These are phyloP conservation scores for Drosophila prolongata DNA, from an alignment of 2,888 invertebrate species.

Conservation along the genomic window DNA sequence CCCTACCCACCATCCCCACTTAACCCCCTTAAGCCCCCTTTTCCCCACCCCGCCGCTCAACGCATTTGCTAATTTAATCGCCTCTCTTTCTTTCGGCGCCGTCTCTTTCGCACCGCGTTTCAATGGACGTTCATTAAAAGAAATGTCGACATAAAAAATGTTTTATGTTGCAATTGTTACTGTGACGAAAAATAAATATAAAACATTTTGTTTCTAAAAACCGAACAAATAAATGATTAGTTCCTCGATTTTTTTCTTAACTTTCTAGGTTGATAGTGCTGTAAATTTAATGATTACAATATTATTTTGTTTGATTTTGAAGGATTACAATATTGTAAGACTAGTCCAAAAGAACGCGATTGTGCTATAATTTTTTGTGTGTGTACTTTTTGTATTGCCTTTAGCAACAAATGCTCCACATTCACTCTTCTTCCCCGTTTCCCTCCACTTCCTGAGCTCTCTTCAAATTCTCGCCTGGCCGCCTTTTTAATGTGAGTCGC, in stretches of 20 bases:
- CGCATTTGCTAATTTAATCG: slow-evolving; percentile 73
- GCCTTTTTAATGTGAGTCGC: slow-evolving; percentile 61
- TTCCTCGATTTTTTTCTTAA: too few species aligned
- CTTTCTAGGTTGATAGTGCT: too few species aligned
- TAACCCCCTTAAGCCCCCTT: slow-evolving; percentile 1
- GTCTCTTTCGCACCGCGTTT: slow-evolving; percentile 17
- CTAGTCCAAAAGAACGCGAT: too few species aligned
- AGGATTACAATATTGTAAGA: too few species aligned
- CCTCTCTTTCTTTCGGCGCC: slow-evolving; percentile 26
- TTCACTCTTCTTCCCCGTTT: background rate
- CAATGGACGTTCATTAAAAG: slow-evolving; percentile 67
- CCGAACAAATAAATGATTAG: too few species aligned
- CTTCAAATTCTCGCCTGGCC: slow-evolving; percentile 55
- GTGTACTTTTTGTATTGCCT: slow-evolving; percentile 39
- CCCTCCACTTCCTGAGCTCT: slow-evolving; percentile 18
- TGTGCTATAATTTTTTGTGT: background rate
- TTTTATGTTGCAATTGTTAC: slow-evolving; percentile 51
- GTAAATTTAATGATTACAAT: too few species aligned
- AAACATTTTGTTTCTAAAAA: too few species aligned
- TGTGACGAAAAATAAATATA: background rate
- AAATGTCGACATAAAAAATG: slow-evolving; percentile 53
- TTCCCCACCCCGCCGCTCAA: slow-evolving; percentile 24
- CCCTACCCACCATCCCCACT: slow-evolving; percentile 9
- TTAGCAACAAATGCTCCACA: slow-evolving; percentile 45
- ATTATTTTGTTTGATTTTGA: too few species aligned